These are phyloP conservation scores for Desoria tigrina DNA, from an alignment of 2,888 invertebrate species.

Conservation along the genomic window DNA sequence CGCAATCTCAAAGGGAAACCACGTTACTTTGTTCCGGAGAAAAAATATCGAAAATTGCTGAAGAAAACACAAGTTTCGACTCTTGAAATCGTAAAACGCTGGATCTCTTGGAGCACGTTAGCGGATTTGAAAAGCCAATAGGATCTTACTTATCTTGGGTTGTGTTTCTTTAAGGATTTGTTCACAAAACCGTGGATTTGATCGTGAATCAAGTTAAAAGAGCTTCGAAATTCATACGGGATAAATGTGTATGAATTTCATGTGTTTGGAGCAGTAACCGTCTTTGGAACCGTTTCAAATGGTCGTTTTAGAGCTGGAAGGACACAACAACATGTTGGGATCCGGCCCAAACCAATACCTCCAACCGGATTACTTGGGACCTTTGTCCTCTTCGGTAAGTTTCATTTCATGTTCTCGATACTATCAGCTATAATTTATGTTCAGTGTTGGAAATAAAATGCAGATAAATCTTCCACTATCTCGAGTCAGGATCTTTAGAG, in stretches of 20 bases:
- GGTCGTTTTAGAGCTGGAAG: slow-evolving; percentile 78
- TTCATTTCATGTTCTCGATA: neutral
- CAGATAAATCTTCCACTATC: neutral
- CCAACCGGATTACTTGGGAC: slow-evolving; percentile 61
- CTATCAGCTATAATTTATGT: neutral
- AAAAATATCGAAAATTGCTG: neutral
- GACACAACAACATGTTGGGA: slow-evolving; percentile 66
- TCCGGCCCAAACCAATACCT: slow-evolving; percentile 59
- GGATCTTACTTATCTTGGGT: too few species aligned
- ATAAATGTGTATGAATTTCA: too few species aligned
- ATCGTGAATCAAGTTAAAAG: too few species aligned
- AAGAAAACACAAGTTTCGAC: neutral
- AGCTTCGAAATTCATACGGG: too few species aligned
- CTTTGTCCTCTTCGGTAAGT: slow-evolving; percentile 61
- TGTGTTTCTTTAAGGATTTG: too few species aligned
- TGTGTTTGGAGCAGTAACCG: too few species aligned
- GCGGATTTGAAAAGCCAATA: too few species aligned
- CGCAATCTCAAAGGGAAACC: slow-evolving; percentile 1
- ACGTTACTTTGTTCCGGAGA: neutral
- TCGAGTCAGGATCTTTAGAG: too few species aligned
- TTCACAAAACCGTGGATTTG: too few species aligned
- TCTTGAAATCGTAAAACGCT: neutral
- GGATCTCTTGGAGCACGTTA: too few species aligned
- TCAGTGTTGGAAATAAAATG: neutral
- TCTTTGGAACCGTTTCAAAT: slow-evolving; percentile 58